Conservation (phyloP, 2,113 vertebrate species). For the Zosterops pallidus region DNA sequence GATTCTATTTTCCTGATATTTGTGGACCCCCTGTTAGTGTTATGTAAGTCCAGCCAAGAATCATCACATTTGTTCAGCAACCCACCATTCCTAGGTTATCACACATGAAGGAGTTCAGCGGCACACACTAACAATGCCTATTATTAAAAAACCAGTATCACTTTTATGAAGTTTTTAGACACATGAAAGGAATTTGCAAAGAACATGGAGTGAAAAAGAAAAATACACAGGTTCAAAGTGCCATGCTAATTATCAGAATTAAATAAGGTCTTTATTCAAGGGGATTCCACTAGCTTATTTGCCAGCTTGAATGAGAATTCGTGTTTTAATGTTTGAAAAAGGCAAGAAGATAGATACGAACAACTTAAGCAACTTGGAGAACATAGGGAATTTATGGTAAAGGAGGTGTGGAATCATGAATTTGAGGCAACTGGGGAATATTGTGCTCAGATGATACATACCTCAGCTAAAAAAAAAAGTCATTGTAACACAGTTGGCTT, state of each 20-base stretch:
- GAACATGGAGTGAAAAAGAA: background rate
- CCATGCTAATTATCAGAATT: background rate
- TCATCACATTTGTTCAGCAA: background rate
- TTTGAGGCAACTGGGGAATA: background rate
- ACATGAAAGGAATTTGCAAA: background rate
- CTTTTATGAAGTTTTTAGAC: background rate
- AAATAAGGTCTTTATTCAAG: background rate
- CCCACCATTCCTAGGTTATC: background rate
- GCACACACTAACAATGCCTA: background rate
- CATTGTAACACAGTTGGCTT: background rate
- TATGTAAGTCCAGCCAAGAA: background rate
- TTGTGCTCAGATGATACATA: background rate
- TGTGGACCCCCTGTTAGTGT: background rate
- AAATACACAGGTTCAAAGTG: background rate
- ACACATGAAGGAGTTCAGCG: background rate
- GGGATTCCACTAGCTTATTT: background rate
- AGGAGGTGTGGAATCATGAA: background rate
- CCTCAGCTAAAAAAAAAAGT: background rate
- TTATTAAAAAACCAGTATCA: background rate
- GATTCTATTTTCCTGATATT: background rate
- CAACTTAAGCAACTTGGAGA: background rate
- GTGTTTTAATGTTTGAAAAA: background rate
- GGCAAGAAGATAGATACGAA: background rate
- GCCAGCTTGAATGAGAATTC: background rate
- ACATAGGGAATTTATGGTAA: accelerated